These are phyloP conservation scores for Lerema accius DNA, from an alignment of 1,140 invertebrate species.

Conservation along the genomic window DNA sequence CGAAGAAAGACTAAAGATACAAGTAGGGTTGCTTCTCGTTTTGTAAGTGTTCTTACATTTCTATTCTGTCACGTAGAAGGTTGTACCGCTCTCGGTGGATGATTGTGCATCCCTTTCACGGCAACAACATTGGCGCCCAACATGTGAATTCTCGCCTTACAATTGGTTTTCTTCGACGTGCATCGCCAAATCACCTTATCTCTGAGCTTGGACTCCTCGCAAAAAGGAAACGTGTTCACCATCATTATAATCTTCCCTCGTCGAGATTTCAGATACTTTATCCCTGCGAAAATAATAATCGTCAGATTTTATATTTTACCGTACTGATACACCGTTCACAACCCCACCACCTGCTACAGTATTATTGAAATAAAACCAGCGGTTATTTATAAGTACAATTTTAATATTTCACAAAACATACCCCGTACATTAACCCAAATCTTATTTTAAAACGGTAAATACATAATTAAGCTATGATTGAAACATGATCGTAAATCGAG, in stretches of 20 bases:
- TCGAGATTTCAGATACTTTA: constrained; percentile 79
- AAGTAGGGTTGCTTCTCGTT: constrained; percentile 3
- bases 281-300: constrained; percentile 67
- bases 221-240: constrained; percentile 82
- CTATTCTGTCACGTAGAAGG: constrained; percentile 4
- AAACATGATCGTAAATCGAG: constrained; percentile 66
- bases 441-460: constrained; percentile 76
- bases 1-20: constrained; percentile 3
- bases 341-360: constrained; percentile 39
- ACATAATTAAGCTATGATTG: constrained; percentile 76
- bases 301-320: constrained; percentile 52
- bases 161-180: constrained; percentile 82
- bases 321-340: constrained; percentile 12
- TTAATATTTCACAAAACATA: constrained; percentile 81
- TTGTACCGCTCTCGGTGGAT: constrained; percentile 60
- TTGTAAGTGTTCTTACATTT: constrained; percentile 8
- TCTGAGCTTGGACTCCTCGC: constrained; percentile 79
- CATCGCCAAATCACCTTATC: constrained; percentile 82
- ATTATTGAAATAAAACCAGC: constrained; percentile 63
- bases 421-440: constrained; percentile 77
- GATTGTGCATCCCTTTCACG: constrained; percentile 80
- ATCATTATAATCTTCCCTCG: constrained; percentile 82
- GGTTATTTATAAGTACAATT: constrained; percentile 81
- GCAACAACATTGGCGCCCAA: constrained; percentile 75
- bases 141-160: constrained; percentile 80